These are phyloP conservation scores for Hydrocynus forskahlii DNA, from an alignment of 2,797 vertebrate genomes.

Conservation along the genomic window DNA sequence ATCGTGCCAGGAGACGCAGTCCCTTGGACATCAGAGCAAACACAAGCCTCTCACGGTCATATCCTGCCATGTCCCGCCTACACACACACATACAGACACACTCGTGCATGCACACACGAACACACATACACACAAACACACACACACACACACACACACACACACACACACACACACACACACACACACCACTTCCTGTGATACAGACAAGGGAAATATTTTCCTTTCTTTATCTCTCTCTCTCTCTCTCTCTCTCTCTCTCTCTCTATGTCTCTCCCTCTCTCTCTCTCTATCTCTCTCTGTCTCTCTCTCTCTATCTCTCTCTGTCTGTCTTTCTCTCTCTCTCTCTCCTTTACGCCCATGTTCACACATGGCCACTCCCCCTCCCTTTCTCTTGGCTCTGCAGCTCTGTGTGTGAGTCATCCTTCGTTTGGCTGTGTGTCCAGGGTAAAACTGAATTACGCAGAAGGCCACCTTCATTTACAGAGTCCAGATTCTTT, in stretches of 20 bases:
- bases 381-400: conserved; percentile 54
- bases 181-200: too few species aligned
- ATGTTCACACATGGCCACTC: background rate
- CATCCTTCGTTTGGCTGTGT: conserved; percentile 20
- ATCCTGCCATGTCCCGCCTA: background rate
- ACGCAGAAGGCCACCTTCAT: background rate
- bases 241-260: too few species aligned
- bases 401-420: conserved; percentile 53
- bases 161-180: background rate
- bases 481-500: conserved; percentile 19
- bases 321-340: background rate
- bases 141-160: background rate
- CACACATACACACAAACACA: background rate
- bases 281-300: background rate
- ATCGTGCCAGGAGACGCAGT: background rate
- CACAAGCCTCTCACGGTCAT: background rate
- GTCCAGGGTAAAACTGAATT: conserved; percentile 1
- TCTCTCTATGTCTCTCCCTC: too few species aligned
- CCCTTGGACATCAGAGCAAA: background rate
- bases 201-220: too few species aligned
- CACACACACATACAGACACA: background rate
- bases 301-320: too few species aligned
- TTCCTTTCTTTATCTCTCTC: too few species aligned
- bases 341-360: background rate
- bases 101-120: background rate